These are phyloP conservation scores for Stigmatopora argus DNA, from an alignment of 2,113 vertebrate genomes.

Conservation along the genomic window DNA sequence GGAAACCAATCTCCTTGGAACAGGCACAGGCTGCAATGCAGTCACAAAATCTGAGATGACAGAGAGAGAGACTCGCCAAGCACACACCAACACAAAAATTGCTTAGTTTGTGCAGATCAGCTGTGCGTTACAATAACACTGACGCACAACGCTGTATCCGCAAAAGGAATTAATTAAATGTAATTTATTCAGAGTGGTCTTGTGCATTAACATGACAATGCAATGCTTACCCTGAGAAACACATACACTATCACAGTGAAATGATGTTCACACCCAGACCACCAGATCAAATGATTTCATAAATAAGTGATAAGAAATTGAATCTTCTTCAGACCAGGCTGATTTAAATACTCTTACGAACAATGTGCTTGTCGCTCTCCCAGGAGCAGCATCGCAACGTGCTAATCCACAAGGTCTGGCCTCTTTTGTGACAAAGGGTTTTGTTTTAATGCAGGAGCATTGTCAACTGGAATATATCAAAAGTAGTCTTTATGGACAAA, in stretches of 20 bases:
- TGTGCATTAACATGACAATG: constrained; percentile 60
- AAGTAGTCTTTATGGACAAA: background rate
- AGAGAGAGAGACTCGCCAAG: background rate
- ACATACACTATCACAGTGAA: constrained; percentile 14
- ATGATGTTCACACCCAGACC: background rate
- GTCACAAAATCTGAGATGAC: constrained; percentile 1
- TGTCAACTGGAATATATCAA: background rate
- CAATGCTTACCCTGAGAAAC: constrained; percentile 31
- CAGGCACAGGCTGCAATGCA: background rate
- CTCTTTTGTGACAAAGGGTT: constrained; percentile 1
- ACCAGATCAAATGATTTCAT: constrained; percentile 31
- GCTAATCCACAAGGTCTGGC: background rate
- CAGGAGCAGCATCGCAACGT: constrained; percentile 19
- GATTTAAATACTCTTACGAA: constrained; percentile 53
- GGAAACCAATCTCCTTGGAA: constrained; percentile 40
- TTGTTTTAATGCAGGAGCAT: background rate
- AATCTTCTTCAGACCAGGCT: constrained; percentile 33
- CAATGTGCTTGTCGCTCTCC: constrained; percentile 36
- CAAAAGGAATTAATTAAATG: constrained; percentile 37
- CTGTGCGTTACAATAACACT: background rate
- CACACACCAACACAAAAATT: background rate
- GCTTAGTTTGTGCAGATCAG: background rate
- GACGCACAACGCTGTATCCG: constrained; percentile 3
- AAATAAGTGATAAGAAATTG: constrained; percentile 58
- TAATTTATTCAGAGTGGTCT: constrained; percentile 46